Evolutionary conservation across 2,888 invertebrate genomes (phyloP).

Genomic region (Rhagonycha lutea): DNA sequence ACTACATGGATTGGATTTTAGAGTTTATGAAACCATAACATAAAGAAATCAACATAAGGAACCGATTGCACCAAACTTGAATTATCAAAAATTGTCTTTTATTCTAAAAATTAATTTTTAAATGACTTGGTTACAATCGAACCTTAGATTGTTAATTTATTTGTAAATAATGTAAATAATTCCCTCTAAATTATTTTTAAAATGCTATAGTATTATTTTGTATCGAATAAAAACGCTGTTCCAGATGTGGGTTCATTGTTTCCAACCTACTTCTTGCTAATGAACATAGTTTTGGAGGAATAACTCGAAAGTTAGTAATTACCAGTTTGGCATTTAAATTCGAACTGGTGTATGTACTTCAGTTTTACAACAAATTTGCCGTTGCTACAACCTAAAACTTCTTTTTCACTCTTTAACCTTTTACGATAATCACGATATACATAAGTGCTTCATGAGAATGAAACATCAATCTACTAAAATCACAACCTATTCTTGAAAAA

Average conservation of each 20-base stretch:
- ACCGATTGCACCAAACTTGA: no score
- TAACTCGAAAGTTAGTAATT: background rate
- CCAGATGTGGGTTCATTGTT: background rate
- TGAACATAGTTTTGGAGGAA: background rate
- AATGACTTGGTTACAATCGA: no score
- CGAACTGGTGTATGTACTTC: background rate
- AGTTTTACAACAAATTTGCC: background rate
- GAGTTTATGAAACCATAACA: constrained; percentile 56
- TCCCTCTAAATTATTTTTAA: background rate
- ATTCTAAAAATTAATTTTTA: no score
- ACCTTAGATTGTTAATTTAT: no score
- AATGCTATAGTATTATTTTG: background rate
- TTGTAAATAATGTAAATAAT: no score
- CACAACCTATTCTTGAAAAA: no score
- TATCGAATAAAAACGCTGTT: background rate
- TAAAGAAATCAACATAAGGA: background rate
- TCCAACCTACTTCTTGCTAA: background rate
- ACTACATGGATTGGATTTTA: constrained; percentile 79
- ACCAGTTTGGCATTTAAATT: background rate
- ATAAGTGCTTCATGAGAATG: no score
- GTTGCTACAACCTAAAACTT: background rate
- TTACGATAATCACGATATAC: no score
- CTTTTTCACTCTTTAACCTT: no score
- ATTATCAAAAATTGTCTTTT: no score
- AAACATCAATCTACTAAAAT: no score